Evolutionary conservation across 2,113 vertebrate genomes (phyloP).

Genomic region (Prinia subflava): DNA sequence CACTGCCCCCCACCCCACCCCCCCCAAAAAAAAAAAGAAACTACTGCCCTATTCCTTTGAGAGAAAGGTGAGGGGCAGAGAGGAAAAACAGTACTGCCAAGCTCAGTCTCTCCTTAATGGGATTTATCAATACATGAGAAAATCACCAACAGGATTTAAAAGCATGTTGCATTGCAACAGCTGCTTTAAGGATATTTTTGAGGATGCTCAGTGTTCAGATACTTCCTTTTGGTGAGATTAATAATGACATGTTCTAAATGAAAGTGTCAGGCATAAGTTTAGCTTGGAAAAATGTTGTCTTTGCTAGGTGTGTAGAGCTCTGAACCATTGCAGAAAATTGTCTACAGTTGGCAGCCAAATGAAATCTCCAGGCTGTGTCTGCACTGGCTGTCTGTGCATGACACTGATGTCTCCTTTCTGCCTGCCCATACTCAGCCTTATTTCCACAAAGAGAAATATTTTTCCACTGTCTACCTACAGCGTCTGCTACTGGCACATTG

Average conservation of each 20-base stretch:
- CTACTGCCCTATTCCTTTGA: neutral
- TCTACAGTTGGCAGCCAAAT: neutral
- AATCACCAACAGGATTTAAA: neutral
- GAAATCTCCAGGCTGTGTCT: neutral
- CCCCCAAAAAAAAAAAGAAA: neutral
- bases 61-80: neutral
- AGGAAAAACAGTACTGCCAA: neutral
- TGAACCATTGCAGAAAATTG: neutral
- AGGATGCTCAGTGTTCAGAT: rapidly evolving
- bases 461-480: neutral
- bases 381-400: neutral
- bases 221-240: neutral
- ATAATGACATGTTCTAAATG: neutral
- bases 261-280: neutral
- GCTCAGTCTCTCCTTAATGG: neutral
- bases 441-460: neutral
- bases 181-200: neutral
- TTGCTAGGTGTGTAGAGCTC: neutral
- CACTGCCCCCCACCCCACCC: rapidly evolving
- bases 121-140: neutral
- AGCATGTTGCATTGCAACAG: neutral
- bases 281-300: neutral
- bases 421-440: neutral
- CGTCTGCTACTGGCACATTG: neutral
- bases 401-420: neutral